Percentiles rank a stretch among this genome's conserved stretches.
phyloP scores from a whole-genome alignment of 2,888 invertebrate genomes.

The Galerucella calmariensis region DNA sequence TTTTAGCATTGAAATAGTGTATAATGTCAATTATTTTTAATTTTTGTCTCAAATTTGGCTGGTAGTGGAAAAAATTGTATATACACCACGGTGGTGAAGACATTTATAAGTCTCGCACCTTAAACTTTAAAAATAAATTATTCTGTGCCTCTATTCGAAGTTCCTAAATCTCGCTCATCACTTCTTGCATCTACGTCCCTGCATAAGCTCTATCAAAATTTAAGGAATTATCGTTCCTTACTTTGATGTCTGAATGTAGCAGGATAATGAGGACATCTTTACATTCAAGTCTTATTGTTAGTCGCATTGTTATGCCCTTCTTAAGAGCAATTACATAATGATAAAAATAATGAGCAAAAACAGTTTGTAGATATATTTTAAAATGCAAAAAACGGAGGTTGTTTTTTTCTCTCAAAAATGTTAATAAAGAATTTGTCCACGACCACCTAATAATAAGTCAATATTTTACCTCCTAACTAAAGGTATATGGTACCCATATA shows the following conservation, averaged over 20 bases:
- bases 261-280: slow-evolving; percentile 46
- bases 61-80: too few relatives aligned
- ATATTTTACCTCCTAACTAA: too few relatives aligned
- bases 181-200: neutral
- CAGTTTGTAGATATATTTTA: slow-evolving; percentile 25
- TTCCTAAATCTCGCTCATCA: neutral
- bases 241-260: slow-evolving; percentile 40
- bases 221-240: slow-evolving; percentile 44
- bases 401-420: neutral
- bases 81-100: too few relatives aligned
- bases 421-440: too few relatives aligned
- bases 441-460: too few relatives aligned
- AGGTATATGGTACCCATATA: too few relatives aligned
- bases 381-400: neutral
- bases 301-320: slow-evolving; percentile 37
- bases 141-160: neutral
- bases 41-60: too few relatives aligned
- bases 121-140: neutral
- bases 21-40: too few relatives aligned
- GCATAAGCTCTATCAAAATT: slow-evolving; percentile 46
- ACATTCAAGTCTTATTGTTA: slow-evolving; percentile 42
- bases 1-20: too few relatives aligned
- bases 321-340: slow-evolving; percentile 41
- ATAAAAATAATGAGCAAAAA: slow-evolving; percentile 38
- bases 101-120: too few relatives aligned